Evolutionary conservation across 1,140 invertebrate species (phyloP).

Genomic region (Temnothorax curvispinosus): DNA sequence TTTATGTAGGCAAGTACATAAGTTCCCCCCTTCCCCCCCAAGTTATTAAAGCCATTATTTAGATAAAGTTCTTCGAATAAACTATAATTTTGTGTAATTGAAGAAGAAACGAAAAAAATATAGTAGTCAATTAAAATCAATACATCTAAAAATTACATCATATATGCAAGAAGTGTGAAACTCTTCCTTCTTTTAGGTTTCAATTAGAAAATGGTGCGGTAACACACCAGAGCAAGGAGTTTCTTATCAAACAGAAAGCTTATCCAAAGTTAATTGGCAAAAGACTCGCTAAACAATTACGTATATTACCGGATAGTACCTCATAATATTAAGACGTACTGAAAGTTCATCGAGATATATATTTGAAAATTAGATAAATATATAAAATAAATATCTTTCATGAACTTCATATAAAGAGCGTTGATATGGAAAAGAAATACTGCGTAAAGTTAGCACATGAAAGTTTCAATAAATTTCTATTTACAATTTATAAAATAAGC

Average conservation of each 20-base stretch:
- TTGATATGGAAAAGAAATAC: background rate
- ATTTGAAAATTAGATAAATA: constrained; percentile 17
- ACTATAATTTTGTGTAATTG: background rate
- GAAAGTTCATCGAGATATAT: background rate
- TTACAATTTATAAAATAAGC: background rate
- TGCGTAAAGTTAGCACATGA: background rate
- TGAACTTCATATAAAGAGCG: background rate
- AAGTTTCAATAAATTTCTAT: constrained; percentile 13
- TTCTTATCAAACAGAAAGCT: constrained; percentile 93
- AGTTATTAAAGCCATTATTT: background rate
- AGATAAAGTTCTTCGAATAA: too few relatives aligned
- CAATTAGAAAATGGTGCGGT: constrained; percentile 96
- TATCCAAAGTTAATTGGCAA: constrained; percentile 94
- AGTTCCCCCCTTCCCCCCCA: background rate
- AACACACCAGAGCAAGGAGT: constrained; percentile 97
- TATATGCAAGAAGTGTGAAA: constrained; percentile 14
- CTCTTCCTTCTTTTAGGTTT: constrained; percentile 80
- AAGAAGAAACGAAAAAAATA: background rate
- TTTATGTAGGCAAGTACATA: constrained; percentile 89
- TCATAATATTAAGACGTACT: constrained; percentile 57
- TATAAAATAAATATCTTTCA: constrained; percentile 7
- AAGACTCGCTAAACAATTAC: constrained; percentile 88
- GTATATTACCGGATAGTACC: constrained; percentile 80
- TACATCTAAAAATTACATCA: background rate
- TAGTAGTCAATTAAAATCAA: background rate